Conservation (phyloP, 2,888 invertebrate species). For the Eupithecia dodoneata region DNA sequence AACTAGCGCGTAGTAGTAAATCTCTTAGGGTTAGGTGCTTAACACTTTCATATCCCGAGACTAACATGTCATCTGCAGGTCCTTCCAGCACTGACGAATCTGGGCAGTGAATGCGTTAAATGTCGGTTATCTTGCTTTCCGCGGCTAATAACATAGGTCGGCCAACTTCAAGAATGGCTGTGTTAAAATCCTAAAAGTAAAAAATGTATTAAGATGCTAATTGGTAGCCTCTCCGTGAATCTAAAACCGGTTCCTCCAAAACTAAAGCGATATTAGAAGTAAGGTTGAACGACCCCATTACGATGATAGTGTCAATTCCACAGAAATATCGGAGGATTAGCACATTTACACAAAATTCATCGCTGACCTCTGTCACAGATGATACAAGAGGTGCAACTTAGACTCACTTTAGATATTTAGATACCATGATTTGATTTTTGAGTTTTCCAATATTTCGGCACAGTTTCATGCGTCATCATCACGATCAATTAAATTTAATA, state of each 20-base stretch:
- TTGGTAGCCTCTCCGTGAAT: neutral
- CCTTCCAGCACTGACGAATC: neutral
- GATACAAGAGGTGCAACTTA: neutral
- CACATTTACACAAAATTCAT: conserved; percentile 31
- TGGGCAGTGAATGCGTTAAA: neutral
- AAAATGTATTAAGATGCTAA: neutral
- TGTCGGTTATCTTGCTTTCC: neutral
- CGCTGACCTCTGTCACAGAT: neutral
- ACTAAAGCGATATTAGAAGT: neutral
- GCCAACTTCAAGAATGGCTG: neutral
- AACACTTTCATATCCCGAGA: neutral
- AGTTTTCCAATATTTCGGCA: too few species aligned
- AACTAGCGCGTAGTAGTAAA: neutral
- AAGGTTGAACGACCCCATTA: conserved; percentile 20
- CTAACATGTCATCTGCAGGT: too few species aligned
- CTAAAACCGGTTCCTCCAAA: conserved; percentile 2
- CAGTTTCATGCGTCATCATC: too few species aligned
- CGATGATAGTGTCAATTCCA: conserved; percentile 22
- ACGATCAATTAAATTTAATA: too few species aligned
- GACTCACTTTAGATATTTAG: too few species aligned
- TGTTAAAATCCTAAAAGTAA: neutral
- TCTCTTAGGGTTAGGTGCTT: neutral
- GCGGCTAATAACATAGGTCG: neutral
- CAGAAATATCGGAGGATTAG: conserved; percentile 31
- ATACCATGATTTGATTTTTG: too few species aligned